Evolutionary conservation across 2,113 vertebrate species (phyloP).

Genomic region (Gobius niger): DNA sequence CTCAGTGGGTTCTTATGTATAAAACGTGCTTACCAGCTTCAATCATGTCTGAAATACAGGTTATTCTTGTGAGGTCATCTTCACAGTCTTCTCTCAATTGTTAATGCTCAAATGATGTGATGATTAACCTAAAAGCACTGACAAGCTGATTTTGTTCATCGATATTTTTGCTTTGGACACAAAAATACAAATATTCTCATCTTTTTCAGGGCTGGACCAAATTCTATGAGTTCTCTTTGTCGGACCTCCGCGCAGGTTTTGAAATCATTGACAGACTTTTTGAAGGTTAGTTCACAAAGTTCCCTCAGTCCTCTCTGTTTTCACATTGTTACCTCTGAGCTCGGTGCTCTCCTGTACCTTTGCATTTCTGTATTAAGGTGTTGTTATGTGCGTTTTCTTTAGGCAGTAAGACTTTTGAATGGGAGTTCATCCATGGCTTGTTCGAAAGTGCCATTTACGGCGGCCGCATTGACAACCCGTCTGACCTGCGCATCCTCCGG

Average conservation of each 20-base stretch:
- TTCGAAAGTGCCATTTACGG: constrained; percentile 96
- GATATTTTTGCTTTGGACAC: neutral
- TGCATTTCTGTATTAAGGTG: too few species aligned
- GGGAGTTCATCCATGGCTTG: constrained; percentile 93
- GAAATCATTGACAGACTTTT: constrained; percentile 93
- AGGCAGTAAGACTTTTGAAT: constrained; percentile 87
- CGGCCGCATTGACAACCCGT: constrained; percentile 91
- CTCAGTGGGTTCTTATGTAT: too few species aligned
- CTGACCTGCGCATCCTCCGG: constrained; percentile 90
- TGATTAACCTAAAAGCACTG: too few species aligned
- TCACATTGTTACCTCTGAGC: constrained; percentile 7
- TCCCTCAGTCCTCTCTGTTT: neutral
- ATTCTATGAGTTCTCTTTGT: constrained; percentile 97
- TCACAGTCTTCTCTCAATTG: too few species aligned
- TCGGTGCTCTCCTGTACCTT: constrained; percentile 11
- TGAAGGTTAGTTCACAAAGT: constrained; percentile 79
- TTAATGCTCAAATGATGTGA: too few species aligned
- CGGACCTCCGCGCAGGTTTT: constrained; percentile 93
- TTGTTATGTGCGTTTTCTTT: constrained; percentile 14
- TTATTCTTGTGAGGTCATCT: too few species aligned
- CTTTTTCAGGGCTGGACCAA: constrained; percentile 92
- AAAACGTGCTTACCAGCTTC: too few species aligned
- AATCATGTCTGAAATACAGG: too few species aligned
- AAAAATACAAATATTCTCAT: neutral
- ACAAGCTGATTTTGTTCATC: neutral